Percentiles rank a stretch among this genome's conserved stretches.
phyloP scores from a whole-genome alignment of 2,797 vertebrate species.

The Sarcoramphus papa region DNA sequence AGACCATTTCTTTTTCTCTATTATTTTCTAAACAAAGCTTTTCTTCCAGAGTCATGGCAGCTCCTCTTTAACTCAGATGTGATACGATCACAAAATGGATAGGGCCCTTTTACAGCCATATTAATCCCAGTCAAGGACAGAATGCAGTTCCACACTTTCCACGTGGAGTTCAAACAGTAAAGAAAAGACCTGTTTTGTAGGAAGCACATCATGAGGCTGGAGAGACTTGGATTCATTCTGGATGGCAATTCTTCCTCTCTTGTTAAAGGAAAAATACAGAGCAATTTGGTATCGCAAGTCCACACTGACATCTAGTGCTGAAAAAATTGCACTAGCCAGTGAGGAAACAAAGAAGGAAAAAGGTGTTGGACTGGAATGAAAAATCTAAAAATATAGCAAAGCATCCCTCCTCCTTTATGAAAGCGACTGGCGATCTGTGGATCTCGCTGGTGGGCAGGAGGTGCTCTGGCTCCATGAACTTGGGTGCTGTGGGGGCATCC shows the following conservation, averaged over 20 bases:
- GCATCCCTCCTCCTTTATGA: background rate
- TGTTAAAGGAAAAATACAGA: background rate
- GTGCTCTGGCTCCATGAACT: background rate
- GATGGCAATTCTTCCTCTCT: background rate
- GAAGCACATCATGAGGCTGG: background rate
- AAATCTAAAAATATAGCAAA: background rate
- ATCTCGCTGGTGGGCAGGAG: background rate
- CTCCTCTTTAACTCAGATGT: background rate
- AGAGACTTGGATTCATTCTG: background rate
- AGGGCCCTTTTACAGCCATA: background rate
- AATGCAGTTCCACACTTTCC: background rate
- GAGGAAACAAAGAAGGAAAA: background rate
- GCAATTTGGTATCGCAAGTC: slow-evolving; percentile 11
- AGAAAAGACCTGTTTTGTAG: background rate
- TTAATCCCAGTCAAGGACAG: background rate
- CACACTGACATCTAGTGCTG: slow-evolving; percentile 79
- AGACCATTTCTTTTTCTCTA: background rate
- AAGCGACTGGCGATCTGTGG: accelerated
- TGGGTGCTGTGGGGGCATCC: background rate
- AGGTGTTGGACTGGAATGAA: background rate
- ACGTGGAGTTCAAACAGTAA: background rate
- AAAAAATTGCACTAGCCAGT: background rate
- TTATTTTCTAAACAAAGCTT: background rate
- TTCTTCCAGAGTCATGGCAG: background rate
- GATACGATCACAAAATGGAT: background rate